Percentiles rank a stretch among this genome's conserved stretches.
phyloP scores from a whole-genome alignment of 2,113 vertebrate species.

The Phalacrocorax carbo region DNA sequence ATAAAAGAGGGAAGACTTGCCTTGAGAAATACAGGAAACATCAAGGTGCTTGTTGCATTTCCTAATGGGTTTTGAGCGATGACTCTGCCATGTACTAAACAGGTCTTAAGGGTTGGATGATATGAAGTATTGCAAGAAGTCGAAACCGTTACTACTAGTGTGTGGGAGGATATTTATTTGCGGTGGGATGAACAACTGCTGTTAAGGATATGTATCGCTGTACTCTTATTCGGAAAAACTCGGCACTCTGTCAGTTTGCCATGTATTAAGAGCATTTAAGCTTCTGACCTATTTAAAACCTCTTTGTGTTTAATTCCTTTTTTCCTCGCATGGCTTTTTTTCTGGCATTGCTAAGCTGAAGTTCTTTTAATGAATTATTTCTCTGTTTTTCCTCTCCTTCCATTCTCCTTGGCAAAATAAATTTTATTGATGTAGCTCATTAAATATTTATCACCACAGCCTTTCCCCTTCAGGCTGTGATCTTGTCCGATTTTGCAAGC shows the following conservation, averaged over 20 bases:
- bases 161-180: neutral
- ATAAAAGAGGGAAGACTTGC: neutral
- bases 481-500: constrained; percentile 35
- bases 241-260: neutral
- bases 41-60: neutral
- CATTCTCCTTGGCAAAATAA: constrained; percentile 55
- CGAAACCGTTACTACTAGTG: neutral
- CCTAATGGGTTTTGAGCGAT: neutral
- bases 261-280: neutral
- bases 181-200: neutral
- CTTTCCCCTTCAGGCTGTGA: constrained; percentile 44
- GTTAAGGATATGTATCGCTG: neutral
- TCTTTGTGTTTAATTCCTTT: neutral
- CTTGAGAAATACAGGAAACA: neutral
- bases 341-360: neutral
- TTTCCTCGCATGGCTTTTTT: neutral
- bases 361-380: constrained; percentile 61
- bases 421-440: constrained; percentile 52
- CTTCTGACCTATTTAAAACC: constrained; percentile 35
- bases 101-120: neutral
- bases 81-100: no score
- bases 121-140: neutral
- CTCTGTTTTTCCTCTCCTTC: constrained; percentile 39
- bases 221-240: neutral
- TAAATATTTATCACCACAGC: constrained; percentile 29